These are phyloP conservation scores for Fissipunctia ypsillon DNA, from an alignment of 2,888 invertebrate species.

Conservation along the genomic window DNA sequence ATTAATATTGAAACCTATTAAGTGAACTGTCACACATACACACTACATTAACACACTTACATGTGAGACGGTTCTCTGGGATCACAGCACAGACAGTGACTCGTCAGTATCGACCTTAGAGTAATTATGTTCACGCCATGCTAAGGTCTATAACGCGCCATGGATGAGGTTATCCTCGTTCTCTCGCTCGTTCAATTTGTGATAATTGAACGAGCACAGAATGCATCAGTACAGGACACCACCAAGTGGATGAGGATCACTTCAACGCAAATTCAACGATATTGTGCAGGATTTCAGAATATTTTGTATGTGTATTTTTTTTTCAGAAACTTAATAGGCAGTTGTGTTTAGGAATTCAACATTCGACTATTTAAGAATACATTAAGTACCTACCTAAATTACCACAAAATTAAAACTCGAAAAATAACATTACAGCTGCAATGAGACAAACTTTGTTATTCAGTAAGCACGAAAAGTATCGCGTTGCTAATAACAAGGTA, in stretches of 20 bases:
- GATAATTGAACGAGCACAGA: conserved; percentile 2
- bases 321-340: background rate
- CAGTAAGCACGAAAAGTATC: background rate
- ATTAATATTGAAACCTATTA: conserved; percentile 10
- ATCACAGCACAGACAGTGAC: background rate
- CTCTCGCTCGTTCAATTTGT: no score
- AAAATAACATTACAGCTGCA: background rate
- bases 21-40: background rate
- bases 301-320: background rate
- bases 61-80: background rate
- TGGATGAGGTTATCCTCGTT: no score
- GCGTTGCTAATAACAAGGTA: background rate
- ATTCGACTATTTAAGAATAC: background rate
- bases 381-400: background rate
- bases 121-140: conserved; percentile 69
- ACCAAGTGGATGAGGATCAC: background rate
- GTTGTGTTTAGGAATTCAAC: background rate
- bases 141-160: conserved; percentile 69
- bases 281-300: background rate
- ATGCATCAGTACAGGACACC: background rate
- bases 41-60: background rate
- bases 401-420: background rate
- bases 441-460: background rate
- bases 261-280: conserved; percentile 1
- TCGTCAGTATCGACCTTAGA: conserved; percentile 46